Percentiles rank a stretch among this genome's conserved stretches.
Evolutionary conservation across 2,113 vertebrate species (phyloP).

Genomic region (Anseranas semipalmata): DNA sequence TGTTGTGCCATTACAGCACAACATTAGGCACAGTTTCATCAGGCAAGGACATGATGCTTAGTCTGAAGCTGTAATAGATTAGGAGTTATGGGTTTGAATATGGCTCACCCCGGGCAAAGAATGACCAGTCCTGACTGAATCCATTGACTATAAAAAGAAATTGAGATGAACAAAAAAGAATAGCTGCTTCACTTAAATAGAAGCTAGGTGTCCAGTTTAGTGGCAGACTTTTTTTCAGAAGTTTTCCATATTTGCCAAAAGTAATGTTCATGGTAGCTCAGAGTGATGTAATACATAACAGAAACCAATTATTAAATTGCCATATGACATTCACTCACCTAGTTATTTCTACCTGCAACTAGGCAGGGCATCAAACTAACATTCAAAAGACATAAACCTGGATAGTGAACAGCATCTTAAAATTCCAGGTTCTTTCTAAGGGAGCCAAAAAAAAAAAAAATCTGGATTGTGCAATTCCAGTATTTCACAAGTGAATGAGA

Average conservation of each 20-base stretch:
- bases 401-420: not conserved
- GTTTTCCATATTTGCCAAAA: not conserved
- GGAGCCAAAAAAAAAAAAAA: not conserved
- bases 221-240: not conserved
- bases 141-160: not conserved
- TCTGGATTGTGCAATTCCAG: not conserved
- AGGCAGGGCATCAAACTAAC: not conserved
- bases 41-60: not conserved
- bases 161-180: too few relatives aligned
- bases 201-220: not conserved
- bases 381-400: not conserved
- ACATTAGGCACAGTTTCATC: too few relatives aligned
- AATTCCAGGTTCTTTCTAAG: not conserved
- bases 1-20: not conserved
- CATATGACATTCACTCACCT: not conserved
- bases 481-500: not conserved
- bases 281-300: not conserved
- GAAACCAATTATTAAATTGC: not conserved
- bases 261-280: not conserved
- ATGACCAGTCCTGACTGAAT: not conserved
- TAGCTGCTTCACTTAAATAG: not conserved
- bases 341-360: not conserved
- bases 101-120: not conserved
- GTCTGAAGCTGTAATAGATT: not conserved
- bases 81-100: not conserved